Evolutionary conservation across 2,888 invertebrate genomes (phyloP).

Genomic region (Dione vanillae): DNA sequence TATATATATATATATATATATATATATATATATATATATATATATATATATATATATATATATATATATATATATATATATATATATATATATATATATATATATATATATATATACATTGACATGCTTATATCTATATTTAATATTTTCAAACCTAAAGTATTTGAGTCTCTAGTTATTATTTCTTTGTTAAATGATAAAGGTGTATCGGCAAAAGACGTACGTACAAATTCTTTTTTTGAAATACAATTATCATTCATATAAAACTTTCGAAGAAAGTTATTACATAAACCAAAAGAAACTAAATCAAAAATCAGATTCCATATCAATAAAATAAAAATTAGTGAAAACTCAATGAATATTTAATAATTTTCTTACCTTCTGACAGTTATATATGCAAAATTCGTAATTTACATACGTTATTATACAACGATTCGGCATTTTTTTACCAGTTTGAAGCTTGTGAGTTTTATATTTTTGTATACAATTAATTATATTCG

Average conservation of each 20-base stretch:
- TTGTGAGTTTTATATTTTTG: not conserved
- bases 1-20: no score
- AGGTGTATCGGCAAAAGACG: not conserved
- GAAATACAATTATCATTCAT: not conserved
- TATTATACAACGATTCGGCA: slow-evolving; percentile 6
- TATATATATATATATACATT: no score
- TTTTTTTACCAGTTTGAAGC: not conserved
- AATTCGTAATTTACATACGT: slow-evolving; percentile 2
- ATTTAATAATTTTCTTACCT: slow-evolving; percentile 1
- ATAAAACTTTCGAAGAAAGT: slow-evolving; percentile 2
- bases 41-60: no score
- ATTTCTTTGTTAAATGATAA: not conserved
- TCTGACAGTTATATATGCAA: not conserved
- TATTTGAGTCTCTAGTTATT: no score
- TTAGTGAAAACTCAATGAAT: slow-evolving; percentile 10
- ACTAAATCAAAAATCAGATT: slow-evolving; percentile 6
- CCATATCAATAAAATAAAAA: not conserved
- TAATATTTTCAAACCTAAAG: no score
- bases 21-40: no score
- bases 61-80: no score
- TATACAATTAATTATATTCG: not conserved
- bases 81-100: no score
- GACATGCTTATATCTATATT: no score
- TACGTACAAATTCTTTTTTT: not conserved
- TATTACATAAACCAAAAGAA: slow-evolving; percentile 18